Conservation (phyloP, 2,113 vertebrate genomes). For the Ophiodon elongatus region DNA sequence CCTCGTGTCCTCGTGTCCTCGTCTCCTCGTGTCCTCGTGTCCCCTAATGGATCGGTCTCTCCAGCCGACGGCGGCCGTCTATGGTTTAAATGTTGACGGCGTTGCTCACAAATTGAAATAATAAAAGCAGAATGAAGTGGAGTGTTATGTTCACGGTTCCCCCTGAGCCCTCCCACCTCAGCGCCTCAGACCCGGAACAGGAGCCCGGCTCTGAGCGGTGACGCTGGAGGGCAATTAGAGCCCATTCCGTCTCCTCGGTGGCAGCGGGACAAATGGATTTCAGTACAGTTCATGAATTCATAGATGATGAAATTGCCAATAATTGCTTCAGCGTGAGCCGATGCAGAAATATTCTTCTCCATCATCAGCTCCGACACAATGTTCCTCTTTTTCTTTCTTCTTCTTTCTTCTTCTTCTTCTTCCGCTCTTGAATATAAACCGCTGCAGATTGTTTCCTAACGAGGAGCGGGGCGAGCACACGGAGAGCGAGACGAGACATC, state of each 20-base stretch:
- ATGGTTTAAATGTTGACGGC: too few species aligned
- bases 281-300: slow-evolving; percentile 47
- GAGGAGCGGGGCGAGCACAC: slow-evolving; percentile 35
- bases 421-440: slow-evolving; percentile 23
- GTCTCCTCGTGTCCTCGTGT: not conserved
- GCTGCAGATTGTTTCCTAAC: slow-evolving; percentile 67
- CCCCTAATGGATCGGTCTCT: not conserved
- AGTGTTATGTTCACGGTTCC: too few species aligned
- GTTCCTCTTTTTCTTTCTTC: not conserved
- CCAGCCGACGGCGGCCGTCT: slow-evolving; percentile 1
- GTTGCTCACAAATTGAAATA: slow-evolving; percentile 47
- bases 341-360: slow-evolving; percentile 35
- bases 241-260: slow-evolving; percentile 12
- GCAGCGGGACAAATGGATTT: slow-evolving; percentile 55
- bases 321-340: slow-evolving; percentile 40
- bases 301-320: slow-evolving; percentile 64
- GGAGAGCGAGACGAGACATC: slow-evolving; percentile 47
- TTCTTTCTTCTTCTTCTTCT: not conserved
- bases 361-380: slow-evolving; percentile 32
- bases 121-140: slow-evolving; percentile 28
- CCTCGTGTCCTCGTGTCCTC: not conserved
- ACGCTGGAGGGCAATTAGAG: slow-evolving; percentile 35
- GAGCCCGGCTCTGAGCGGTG: not conserved
- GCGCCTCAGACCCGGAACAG: not conserved
- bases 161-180: not conserved